Percentiles rank a stretch among this genome's conserved stretches.
Conservation (phyloP, 2,797 vertebrate genomes). For the Sebastes steindachneri region DNA sequence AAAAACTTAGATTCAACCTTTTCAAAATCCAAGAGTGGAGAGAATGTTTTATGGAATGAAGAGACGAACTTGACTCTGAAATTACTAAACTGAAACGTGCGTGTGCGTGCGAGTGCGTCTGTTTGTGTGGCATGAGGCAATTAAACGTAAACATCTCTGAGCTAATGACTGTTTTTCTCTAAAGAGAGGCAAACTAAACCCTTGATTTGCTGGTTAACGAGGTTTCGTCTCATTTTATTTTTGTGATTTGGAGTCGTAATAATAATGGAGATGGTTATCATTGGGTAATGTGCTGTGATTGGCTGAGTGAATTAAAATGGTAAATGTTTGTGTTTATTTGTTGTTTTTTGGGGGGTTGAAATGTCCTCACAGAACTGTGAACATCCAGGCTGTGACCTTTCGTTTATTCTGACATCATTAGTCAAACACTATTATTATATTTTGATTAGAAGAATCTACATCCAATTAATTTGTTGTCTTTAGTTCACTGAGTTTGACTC, state of each 20-base stretch:
- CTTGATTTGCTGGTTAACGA: background rate
- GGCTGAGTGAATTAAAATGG: background rate
- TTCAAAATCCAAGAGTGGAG: background rate
- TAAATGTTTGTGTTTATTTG: background rate
- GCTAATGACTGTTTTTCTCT: background rate
- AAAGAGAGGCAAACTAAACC: background rate
- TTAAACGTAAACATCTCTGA: background rate
- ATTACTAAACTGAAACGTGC: background rate
- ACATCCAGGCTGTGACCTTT: background rate
- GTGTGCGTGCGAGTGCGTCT: too few species aligned
- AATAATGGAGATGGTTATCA: background rate
- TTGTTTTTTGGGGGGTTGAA: background rate
- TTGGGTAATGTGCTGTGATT: background rate
- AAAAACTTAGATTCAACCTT: background rate
- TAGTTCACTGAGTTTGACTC: background rate
- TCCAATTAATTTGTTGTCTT: background rate
- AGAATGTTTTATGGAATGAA: background rate
- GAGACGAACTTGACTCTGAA: background rate
- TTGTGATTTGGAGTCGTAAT: background rate
- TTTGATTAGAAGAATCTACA: background rate
- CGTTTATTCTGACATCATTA: background rate
- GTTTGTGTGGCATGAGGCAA: background rate
- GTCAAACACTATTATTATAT: constrained; percentile 17
- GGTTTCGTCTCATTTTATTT: background rate
- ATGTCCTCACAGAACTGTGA: background rate